phyloP scores from a whole-genome alignment of 2,113 vertebrate species.

The Paracanthobrama guichenoti region DNA sequence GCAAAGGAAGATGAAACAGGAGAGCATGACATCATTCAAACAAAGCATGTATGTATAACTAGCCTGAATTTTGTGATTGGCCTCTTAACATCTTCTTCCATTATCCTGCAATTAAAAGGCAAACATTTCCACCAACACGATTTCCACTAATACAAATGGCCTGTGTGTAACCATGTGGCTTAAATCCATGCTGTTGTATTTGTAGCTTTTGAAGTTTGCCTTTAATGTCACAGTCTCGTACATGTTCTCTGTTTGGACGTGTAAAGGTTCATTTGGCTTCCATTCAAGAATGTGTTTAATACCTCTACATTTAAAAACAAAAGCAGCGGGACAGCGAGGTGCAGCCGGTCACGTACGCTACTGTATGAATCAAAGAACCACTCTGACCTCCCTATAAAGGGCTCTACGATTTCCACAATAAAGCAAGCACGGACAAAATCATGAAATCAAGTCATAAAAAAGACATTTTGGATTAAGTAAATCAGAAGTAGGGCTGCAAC shows the following conservation, averaged over 20 bases:
- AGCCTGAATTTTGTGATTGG: not conserved
- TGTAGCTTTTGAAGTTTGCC: not conserved
- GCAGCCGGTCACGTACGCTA: constrained; percentile 64
- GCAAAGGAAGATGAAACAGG: not conserved
- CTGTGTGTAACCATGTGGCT: not conserved
- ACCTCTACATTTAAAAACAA: constrained; percentile 59
- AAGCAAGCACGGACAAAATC: not conserved
- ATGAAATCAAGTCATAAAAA: not conserved
- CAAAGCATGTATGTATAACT: not conserved
- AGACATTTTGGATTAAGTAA: not conserved
- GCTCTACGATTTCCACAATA: not conserved
- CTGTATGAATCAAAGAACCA: not conserved
- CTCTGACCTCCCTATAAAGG: not conserved
- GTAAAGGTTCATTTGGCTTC: constrained; percentile 52
- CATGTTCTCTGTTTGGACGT: not conserved
- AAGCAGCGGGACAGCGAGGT: constrained; percentile 47
- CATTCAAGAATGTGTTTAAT: constrained; percentile 46
- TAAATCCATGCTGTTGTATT: not conserved
- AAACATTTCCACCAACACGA: not conserved
- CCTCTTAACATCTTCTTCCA: not conserved
- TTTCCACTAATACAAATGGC: no score
- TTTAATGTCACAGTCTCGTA: not conserved
- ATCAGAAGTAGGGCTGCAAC: not conserved
- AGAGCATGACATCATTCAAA: constrained; percentile 14
- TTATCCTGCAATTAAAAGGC: not conserved